Evolutionary conservation across 2,797 vertebrate genomes (phyloP), one percentile per base, ranked within the genome.

Genomic region (Eulemur coronatus): DNA sequence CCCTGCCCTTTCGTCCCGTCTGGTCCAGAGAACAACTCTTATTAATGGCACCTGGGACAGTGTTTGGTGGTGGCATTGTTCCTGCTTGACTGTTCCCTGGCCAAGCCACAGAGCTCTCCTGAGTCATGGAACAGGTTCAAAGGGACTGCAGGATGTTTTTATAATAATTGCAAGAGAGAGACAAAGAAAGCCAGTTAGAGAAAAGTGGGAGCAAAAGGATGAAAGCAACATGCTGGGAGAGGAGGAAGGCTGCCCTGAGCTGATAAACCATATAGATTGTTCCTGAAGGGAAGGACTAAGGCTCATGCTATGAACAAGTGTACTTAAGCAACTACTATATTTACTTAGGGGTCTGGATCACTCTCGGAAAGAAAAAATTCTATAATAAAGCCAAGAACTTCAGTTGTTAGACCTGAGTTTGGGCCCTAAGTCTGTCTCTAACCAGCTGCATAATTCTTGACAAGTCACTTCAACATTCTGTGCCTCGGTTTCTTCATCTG

Each of bases 141-240:
- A 84, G 73, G 22, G 9, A 55, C 67, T 43, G 46, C 85, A 78
- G 89, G 93, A 69, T 94, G 85, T 94, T 97, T 94, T 70, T 48
- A 26, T 24, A 26, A 57, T 57, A 33, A 30, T 90, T 59, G 69
- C 22, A 12, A 5, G 11, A 50, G 7, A 12, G 33, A 86, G 38
- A 86, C 46, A 52, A 48, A 52, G 52, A 75, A 94, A 86, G 12
- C 55, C 75, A 76, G 79, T 55, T 26, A n/a, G 63, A 76, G 76
- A 52, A 76, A 84, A 95, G 38, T 30, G 15, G 65, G 41, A 84
- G 48, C n/a, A 75, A 55, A 46, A 82, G 63, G 92, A 69, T n/a
- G 46, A 85, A 87, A 59, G 38, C 4, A 11, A 50, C n/a, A 20
- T 7, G 13, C 15, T 26, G 7, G 18, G 33, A 28, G 43, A n/a